phyloP scores from a whole-genome alignment of 2,888 invertebrate species.

The Catocala nupta region DNA sequence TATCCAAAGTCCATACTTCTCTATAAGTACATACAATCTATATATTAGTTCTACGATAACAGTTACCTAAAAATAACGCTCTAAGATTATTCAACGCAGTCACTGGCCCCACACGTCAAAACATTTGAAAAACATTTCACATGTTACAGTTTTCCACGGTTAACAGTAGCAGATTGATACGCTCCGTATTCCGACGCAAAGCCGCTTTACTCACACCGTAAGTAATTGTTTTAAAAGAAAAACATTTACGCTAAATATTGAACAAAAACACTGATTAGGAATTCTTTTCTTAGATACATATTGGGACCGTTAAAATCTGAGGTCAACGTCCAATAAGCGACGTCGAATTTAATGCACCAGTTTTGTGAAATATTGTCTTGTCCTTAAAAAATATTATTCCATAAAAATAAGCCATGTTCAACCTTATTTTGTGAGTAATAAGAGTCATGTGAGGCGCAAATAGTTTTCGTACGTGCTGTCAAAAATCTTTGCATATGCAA shows the following conservation, averaged over 20 bases:
- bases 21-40: no score
- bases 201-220: constrained; percentile 54
- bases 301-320: constrained; percentile 69
- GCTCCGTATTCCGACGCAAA: constrained; percentile 50
- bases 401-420: constrained; percentile 17
- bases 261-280: constrained; percentile 65
- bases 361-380: constrained; percentile 67
- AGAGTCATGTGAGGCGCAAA: not conserved
- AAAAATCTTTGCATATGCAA: constrained; percentile 57
- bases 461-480: constrained; percentile 1
- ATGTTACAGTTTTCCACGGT: constrained; percentile 56
- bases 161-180: constrained; percentile 36
- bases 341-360: constrained; percentile 78
- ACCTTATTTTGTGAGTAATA: constrained; percentile 9
- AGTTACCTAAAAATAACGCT: not conserved
- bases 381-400: constrained; percentile 34
- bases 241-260: constrained; percentile 45
- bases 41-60: no score
- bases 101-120: constrained; percentile 40
- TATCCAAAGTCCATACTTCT: no score
- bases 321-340: constrained; percentile 73
- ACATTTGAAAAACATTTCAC: constrained; percentile 41
- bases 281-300: constrained; percentile 64
- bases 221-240: constrained; percentile 45
- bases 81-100: constrained; percentile 11